phyloP scores from a whole-genome alignment of 2,113 vertebrate genomes.

The Sorex fumeus region DNA sequence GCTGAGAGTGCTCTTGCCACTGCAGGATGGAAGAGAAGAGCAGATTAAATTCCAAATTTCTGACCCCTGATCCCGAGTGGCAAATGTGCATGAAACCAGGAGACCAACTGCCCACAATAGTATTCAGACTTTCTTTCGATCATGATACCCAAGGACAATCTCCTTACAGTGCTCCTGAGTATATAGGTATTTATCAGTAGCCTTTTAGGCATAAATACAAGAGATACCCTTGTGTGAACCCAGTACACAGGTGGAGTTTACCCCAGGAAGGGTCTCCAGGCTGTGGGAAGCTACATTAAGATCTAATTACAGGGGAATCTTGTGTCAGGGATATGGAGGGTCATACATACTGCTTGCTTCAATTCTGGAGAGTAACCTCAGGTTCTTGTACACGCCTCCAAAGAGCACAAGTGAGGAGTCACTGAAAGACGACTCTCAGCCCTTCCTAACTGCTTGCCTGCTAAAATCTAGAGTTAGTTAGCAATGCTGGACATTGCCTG shows the following conservation, averaged over 20 bases:
- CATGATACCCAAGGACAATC: background rate
- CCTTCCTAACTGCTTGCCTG: background rate
- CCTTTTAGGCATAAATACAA: background rate
- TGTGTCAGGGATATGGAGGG: background rate
- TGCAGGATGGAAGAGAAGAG: background rate
- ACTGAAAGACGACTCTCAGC: background rate
- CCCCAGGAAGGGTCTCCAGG: background rate
- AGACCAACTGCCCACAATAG: background rate
- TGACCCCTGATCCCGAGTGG: background rate
- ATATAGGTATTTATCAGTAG: no score
- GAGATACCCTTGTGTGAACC: background rate
- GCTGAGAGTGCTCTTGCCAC: background rate
- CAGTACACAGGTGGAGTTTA: background rate
- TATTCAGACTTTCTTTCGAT: background rate
- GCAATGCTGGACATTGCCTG: background rate
- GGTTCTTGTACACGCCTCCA: background rate
- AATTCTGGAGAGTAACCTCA: background rate
- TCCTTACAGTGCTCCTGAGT: background rate
- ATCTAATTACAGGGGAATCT: background rate
- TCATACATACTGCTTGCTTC: background rate
- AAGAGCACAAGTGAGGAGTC: background rate
- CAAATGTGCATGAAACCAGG: background rate
- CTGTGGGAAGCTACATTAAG: background rate
- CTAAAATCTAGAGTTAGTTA: background rate
- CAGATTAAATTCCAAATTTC: background rate